A percentile compares a stretch with the other conserved stretches of the same genome.
Conservation (phyloP, 2,113 vertebrate genomes). For the Periophthalmus modestus region DNA sequence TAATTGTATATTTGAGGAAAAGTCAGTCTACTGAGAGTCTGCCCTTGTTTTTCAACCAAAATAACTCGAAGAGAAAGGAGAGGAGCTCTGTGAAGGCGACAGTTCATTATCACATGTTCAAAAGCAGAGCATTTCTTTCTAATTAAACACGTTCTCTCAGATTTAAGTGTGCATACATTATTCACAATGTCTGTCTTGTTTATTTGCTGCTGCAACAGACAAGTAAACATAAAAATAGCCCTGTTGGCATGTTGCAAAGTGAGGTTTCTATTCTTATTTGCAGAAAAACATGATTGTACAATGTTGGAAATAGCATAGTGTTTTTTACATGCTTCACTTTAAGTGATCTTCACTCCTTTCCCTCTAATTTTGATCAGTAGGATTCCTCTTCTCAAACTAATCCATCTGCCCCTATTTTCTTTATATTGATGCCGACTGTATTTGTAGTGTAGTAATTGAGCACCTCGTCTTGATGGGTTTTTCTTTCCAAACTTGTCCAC, state of each 20-base stretch:
- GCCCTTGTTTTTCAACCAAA: not conserved
- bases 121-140: not conserved
- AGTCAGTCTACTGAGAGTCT: not conserved
- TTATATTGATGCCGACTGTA: not conserved
- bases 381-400: not conserved
- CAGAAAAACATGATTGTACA: not conserved
- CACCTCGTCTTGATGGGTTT: conserved; percentile 1
- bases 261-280: not conserved
- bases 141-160: not conserved
- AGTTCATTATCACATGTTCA: conserved; percentile 32
- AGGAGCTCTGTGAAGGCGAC: not conserved
- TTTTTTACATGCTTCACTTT: not conserved
- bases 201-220: conserved; percentile 10
- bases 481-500: conserved; percentile 17
- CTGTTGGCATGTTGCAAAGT: not conserved
- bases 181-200: conserved; percentile 12
- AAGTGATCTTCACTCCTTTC: no score
- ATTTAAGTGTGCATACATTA: not conserved
- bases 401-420: conserved; percentile 7
- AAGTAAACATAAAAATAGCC: conserved; percentile 12
- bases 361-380: conserved; percentile 5
- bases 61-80: not conserved
- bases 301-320: conserved; percentile 3
- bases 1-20: not conserved
- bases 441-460: not conserved